Percentiles rank a stretch among this genome's conserved stretches.
These are phyloP conservation scores for Pyrrhosoma nymphula DNA, from an alignment of 2,888 invertebrate species.

Conservation along the genomic window DNA sequence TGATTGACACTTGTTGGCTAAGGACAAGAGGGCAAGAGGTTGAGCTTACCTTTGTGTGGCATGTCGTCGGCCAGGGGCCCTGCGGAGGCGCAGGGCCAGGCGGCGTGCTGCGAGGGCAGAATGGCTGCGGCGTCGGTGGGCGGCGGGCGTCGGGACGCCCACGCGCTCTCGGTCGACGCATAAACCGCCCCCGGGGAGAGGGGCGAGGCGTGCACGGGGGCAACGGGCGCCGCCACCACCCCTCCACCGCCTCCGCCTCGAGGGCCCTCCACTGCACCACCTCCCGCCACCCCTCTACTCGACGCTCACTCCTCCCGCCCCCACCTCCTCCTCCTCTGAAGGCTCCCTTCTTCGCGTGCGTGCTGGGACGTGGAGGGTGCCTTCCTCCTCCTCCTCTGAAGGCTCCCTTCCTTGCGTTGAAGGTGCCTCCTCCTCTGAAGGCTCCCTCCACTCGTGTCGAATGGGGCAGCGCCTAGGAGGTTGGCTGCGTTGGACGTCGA, in stretches of 20 bases:
- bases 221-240: slow-evolving; percentile 2
- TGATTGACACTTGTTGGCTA: too few relatives aligned
- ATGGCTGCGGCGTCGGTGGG: slow-evolving; percentile 82
- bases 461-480: too few relatives aligned
- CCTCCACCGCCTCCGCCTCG: slow-evolving; percentile 18
- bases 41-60: slow-evolving; percentile 90
- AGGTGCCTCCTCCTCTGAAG: too few relatives aligned
- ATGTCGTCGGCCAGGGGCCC: slow-evolving; percentile 84
- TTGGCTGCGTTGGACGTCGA: not conserved
- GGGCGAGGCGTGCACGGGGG: slow-evolving; percentile 17
- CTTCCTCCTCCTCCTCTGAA: too few relatives aligned
- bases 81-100: slow-evolving; percentile 88
- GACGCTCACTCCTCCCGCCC: slow-evolving; percentile 11
- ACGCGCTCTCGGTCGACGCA: slow-evolving; percentile 68
- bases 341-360: too few relatives aligned
- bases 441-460: too few relatives aligned
- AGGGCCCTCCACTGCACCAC: not conserved
- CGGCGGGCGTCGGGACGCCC: slow-evolving; percentile 72
- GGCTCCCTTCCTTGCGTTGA: too few relatives aligned
- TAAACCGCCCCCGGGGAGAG: slow-evolving; percentile 66
- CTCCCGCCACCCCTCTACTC: not conserved
- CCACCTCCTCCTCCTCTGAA: not conserved
- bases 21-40: too few relatives aligned
- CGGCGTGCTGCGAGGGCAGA: slow-evolving; percentile 91
- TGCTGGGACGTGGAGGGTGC: too few relatives aligned